Conservation (phyloP, 2,797 vertebrate genomes). For the Gallinago nigripennis region DNA sequence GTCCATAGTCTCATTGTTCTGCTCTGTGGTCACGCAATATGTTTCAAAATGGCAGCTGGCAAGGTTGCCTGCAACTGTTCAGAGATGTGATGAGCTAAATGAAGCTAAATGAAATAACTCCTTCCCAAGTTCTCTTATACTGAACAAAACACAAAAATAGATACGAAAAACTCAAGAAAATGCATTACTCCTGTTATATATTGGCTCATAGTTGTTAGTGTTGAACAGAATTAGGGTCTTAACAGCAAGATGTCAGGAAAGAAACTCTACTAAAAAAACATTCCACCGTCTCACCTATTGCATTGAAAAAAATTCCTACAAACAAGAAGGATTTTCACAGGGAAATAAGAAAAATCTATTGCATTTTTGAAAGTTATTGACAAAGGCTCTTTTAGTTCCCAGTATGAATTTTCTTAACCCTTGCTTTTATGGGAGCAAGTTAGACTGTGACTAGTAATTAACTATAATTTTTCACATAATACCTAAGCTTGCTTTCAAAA, state of each 20-base stretch:
- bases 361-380: neutral
- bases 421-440: constrained; percentile 37
- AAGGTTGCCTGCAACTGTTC: neutral
- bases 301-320: neutral
- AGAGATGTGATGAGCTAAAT: neutral
- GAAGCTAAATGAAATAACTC: neutral
- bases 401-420: constrained; percentile 36
- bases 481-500: constrained; percentile 51
- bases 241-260: neutral
- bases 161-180: neutral
- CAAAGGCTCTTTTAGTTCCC: neutral
- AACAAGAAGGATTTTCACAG: neutral
- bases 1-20: neutral
- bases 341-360: neutral
- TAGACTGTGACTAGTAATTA: constrained; percentile 10
- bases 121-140: neutral
- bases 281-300: neutral
- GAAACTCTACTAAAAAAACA: neutral
- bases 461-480: constrained; percentile 48
- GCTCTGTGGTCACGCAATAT: neutral
- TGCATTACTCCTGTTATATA: neutral
- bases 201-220: neutral
- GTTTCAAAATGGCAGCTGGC: neutral
- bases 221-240: neutral
- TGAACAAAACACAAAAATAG: neutral